Conservation (phyloP, 2,797 vertebrate genomes). For the Sitta carolinensis region DNA sequence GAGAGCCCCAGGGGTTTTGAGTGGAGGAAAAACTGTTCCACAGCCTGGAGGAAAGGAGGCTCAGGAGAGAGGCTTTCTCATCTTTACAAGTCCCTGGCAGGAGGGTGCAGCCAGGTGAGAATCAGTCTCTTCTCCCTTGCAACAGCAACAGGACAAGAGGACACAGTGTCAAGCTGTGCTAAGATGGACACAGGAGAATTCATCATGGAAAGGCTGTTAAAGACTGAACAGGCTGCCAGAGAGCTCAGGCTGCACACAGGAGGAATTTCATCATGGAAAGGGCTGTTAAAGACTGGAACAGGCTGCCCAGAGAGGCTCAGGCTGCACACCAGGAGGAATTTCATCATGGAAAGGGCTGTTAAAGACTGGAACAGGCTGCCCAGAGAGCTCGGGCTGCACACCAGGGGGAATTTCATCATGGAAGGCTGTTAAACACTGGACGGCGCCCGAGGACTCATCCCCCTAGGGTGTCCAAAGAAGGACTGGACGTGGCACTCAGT, state of each 20-base stretch:
- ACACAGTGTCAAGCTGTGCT: background rate
- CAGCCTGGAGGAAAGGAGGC: background rate
- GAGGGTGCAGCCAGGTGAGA: background rate
- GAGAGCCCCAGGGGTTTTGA: background rate
- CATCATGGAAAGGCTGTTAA: background rate
- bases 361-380: background rate
- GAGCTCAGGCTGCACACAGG: background rate
- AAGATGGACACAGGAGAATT: background rate
- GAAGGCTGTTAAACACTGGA: background rate
- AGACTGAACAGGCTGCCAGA: background rate
- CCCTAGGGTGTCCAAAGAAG: background rate
- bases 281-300: background rate
- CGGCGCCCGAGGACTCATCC: background rate
- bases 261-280: background rate
- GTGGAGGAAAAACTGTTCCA: background rate
- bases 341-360: too few relatives aligned
- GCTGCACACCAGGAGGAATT: background rate
- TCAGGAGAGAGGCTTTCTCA: background rate
- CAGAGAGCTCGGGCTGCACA: background rate
- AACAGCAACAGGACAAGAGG: background rate
- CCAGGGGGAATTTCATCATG: background rate
- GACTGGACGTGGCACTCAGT: background rate
- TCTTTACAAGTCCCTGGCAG: background rate
- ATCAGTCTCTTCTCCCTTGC: background rate
- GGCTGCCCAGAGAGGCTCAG: background rate